Base-by-base conservation (phyloP, 2,797 vertebrate species). In the Netta rufina region DNA sequence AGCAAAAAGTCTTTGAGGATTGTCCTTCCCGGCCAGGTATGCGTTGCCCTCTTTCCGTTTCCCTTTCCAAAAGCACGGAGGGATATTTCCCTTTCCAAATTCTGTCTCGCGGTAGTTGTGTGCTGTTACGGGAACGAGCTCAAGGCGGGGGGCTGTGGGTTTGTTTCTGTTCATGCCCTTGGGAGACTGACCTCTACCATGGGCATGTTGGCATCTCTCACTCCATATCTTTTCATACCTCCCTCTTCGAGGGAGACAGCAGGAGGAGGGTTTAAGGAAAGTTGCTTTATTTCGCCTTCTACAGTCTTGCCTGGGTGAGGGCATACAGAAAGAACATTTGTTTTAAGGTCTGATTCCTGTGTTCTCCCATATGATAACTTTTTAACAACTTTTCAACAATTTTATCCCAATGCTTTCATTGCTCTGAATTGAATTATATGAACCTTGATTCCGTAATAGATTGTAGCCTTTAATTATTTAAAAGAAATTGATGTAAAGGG, bases 1-100 rank as follows among this genome's bases (percentile, higher is more conserved):
- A 96, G 58, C 98, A 98, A 57, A 98, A 98, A 77, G 96, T 98
- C 54, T 95, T 96, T 1, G 96, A 97, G 11, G 98, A 97, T 66
- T 99, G 99, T 83, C 98, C 96, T 90, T 94, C 97, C 20, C 98
- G 97, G 97, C 96, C 97, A 95, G 98, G 99, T 99, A 97, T 3
- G 86, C 87, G 61, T 51, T 71, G 9, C 2, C 0, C 32, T 19
- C 57, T 72, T 70, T 10, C 49, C 13, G 0, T 51, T 72, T 22
- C 69, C 45, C 69, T 27, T 83, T 10, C 57, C 53, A 20, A 14
- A 28, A 22, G 13, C 1, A 0, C 1, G 11, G 17, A 39, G 60
- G 15, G 25, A 32, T 41, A 33, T 41, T 6, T 25, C 25, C 20
- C 69, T 53, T 41, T 13, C 67, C 13, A 2, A 1, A 14, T 19